phyloP scores from a whole-genome alignment of 1,140 invertebrate genomes.

The Leptinotarsa lineolata region DNA sequence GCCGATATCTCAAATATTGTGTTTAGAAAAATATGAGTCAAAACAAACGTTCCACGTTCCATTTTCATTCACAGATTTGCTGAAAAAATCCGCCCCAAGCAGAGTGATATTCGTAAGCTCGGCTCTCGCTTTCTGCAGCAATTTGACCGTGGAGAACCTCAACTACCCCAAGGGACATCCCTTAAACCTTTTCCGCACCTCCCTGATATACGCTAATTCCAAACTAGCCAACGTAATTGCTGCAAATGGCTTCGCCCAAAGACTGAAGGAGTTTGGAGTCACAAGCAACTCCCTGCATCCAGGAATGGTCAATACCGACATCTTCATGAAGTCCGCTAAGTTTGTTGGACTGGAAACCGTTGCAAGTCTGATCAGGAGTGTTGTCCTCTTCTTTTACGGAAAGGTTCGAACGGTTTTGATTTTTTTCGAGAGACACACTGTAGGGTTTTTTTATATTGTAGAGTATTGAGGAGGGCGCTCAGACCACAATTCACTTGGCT shows the following conservation, averaged over 20 bases:
- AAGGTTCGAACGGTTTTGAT: background rate
- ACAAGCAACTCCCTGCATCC: slow-evolving; percentile 61
- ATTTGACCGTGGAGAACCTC: slow-evolving; percentile 43
- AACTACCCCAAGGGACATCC: slow-evolving; percentile 44
- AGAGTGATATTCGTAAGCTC: slow-evolving; percentile 53
- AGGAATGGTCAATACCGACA: slow-evolving; percentile 59
- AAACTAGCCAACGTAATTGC: slow-evolving; percentile 51
- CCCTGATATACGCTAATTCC: slow-evolving; percentile 48
- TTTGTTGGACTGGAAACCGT: slow-evolving; percentile 40
- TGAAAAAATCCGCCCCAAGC: slow-evolving; percentile 50
- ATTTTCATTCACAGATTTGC: slow-evolving; percentile 50
- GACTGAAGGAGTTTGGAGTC: slow-evolving; percentile 52
- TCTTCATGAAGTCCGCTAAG: slow-evolving; percentile 47
- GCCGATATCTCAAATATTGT: no score
- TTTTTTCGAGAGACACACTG: background rate
- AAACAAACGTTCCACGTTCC: no score
- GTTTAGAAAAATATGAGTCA: no score
- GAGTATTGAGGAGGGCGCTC: slow-evolving; percentile 65
- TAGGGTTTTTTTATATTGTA: slow-evolving; percentile 53
- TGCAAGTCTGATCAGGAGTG: slow-evolving; percentile 31
- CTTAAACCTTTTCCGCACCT: slow-evolving; percentile 34
- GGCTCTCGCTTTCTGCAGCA: slow-evolving; percentile 42
- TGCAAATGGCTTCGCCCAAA: slow-evolving; percentile 50
- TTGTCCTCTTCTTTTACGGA: slow-evolving; percentile 31
- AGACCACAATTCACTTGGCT: slow-evolving; percentile 67